A percentile compares a stretch with the other conserved stretches of the same genome.
Evolutionary conservation across 2,888 invertebrate genomes (phyloP).

Genomic region (Drepanosiphum platanoidis): DNA sequence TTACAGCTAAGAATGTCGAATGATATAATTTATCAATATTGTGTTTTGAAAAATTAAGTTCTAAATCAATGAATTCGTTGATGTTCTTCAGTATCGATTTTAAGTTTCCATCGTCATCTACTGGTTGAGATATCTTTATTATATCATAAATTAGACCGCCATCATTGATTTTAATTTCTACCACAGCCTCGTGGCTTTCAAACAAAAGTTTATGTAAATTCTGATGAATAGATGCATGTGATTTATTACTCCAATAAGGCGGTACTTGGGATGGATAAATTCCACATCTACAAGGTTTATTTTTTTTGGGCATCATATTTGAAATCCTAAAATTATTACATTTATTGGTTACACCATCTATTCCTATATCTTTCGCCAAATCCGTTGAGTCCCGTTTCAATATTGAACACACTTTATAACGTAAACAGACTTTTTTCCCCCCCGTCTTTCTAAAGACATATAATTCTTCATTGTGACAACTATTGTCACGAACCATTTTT

Average conservation of each 20-base stretch:
- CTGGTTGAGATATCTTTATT: conserved; percentile 5
- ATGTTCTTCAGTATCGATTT: conserved; percentile 2
- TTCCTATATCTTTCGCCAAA: not conserved
- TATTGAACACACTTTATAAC: conserved; percentile 20
- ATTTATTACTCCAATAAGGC: conserved; percentile 7
- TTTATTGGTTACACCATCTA: not conserved
- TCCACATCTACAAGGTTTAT: conserved; percentile 43
- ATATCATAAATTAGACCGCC: conserved; percentile 18
- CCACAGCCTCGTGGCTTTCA: not conserved
- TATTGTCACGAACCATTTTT: not conserved
- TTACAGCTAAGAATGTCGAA: conserved; percentile 32
- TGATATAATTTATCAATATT: not conserved
- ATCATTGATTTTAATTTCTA: conserved; percentile 9
- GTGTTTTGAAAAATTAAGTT: conserved; percentile 14
- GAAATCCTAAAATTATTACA: not conserved
- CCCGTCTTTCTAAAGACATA: not conserved
- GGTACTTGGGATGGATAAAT: conserved; percentile 50
- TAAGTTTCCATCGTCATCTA: not conserved
- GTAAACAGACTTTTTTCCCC: not conserved
- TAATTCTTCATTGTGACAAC: not conserved
- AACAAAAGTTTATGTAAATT: conserved; percentile 46
- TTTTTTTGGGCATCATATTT: not conserved
- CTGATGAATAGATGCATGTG: conserved; percentile 22
- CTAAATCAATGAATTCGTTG: conserved; percentile 33
- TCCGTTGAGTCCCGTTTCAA: not conserved